phyloP scores from a whole-genome alignment of 2,888 invertebrate species.

The Agrochola litura region DNA sequence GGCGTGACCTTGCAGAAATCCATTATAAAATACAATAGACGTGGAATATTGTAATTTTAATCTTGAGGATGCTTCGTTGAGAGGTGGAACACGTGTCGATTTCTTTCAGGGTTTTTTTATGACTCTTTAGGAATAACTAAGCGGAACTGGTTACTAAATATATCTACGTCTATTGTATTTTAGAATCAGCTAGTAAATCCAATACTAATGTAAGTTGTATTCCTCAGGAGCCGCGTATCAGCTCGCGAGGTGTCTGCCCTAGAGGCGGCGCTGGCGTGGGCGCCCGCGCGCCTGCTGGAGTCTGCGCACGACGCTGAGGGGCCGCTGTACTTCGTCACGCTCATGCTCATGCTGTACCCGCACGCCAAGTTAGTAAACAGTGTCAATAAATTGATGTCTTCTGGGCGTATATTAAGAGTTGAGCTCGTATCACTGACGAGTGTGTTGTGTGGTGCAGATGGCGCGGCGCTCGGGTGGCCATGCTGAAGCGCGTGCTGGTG shows the following conservation, averaged over 20 bases:
- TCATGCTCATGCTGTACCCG: constrained; percentile 95
- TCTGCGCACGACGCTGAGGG: constrained; percentile 97
- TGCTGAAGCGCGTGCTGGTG: constrained; percentile 94
- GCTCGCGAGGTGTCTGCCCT: constrained; percentile 95
- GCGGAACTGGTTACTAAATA: too few species aligned
- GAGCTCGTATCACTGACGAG: not conserved
- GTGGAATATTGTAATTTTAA: too few species aligned
- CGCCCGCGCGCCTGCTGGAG: constrained; percentile 93
- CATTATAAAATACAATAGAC: too few species aligned
- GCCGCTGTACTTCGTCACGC: constrained; percentile 96
- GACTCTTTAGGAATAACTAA: too few species aligned
- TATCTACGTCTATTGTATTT: too few species aligned
- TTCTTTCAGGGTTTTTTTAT: too few species aligned
- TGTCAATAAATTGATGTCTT: not conserved
- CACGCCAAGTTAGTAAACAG: constrained; percentile 87
- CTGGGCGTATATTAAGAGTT: too few species aligned
- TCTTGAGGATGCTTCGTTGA: too few species aligned
- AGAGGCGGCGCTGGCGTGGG: constrained; percentile 92
- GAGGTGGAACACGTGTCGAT: too few species aligned
- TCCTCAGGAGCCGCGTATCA: constrained; percentile 91
- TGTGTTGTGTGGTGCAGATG: constrained; percentile 88
- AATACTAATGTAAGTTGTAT: not conserved
- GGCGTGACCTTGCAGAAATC: too few species aligned
- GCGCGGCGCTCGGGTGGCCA: constrained; percentile 92
- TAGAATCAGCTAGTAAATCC: too few species aligned